These are phyloP conservation scores for Solenopsis invicta DNA, from an alignment of 1,140 invertebrate genomes.

Conservation along the genomic window DNA sequence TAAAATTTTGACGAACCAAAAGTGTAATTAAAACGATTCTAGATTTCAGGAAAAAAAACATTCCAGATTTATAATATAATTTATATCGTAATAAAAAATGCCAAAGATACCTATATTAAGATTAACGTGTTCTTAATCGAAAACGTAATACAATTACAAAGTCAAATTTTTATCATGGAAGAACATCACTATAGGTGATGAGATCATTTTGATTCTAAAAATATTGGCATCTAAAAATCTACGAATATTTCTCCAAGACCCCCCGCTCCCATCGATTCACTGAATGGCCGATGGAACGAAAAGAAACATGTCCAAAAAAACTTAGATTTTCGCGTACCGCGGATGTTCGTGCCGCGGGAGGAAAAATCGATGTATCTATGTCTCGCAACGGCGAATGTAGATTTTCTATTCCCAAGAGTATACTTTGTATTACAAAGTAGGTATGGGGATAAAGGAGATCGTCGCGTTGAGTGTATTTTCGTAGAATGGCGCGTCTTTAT, in stretches of 20 bases:
- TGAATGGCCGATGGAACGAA: conserved; percentile 11
- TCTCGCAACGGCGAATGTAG: conserved; percentile 52
- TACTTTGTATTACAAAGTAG: conserved; percentile 58
- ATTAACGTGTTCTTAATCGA: neutral
- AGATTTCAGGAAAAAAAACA: conserved; percentile 1
- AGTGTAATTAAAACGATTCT: neutral
- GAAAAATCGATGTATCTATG: conserved; percentile 39
- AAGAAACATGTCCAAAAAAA: conserved; percentile 30
- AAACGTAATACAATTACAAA: neutral
- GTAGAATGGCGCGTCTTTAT: conserved; percentile 59
- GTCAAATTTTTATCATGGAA: neutral
- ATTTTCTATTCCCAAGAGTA: conserved; percentile 50
- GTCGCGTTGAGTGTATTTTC: conserved; percentile 61
- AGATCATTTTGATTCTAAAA: conserved; percentile 28
- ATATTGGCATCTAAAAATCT: neutral
- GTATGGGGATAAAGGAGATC: conserved; percentile 52
- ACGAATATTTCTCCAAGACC: conserved; percentile 1
- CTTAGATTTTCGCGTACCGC: conserved; percentile 1
- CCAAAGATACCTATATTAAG: neutral
- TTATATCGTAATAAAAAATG: neutral
- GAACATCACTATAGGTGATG: neutral
- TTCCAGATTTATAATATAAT: conserved; percentile 20
- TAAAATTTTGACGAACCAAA: neutral
- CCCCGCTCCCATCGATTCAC: conserved; percentile 5
- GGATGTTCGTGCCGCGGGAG: conserved; percentile 30